Evolutionary conservation across 2,113 vertebrate species (phyloP), one percentile per base, ranked within the genome.

Genomic region (Chascanopsetta lugubris): DNA sequence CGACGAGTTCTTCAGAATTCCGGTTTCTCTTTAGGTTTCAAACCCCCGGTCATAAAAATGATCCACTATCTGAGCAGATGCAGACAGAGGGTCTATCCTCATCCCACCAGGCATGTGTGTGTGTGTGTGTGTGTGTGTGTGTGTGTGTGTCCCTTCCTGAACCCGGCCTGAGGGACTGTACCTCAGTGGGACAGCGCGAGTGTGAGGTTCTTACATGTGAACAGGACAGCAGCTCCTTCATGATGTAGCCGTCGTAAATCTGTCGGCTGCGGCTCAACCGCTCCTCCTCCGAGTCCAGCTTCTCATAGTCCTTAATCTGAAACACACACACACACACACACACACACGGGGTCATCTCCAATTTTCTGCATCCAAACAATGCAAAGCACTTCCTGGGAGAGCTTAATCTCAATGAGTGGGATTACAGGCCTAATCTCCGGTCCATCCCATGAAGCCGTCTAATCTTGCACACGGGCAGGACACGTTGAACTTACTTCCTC

Each of bases 141-240:
- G 15, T 20, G 57, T 36, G 3, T 13, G 8, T 29, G 30, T 59
- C 51, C n/a, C 26, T n/a, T n/a, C n/a, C n/a, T n/a, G n/a, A n/a
- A n/a, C n/a, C n/a, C n/a, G n/a, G n/a, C n/a, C n/a, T n/a, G n/a
- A n/a, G n/a, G n/a, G n/a, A n/a, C 47, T 10, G 63, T 48, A 21
- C 38, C 42, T n/a, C 1, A 13, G 38, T 60, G 46, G 47, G 9
- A 13, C 29, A 24, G 40, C 13, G 43, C 62, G 43, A 27, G 15
- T 11, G 1, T 32, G 60, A 20, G 18, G 5, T 13, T 82, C 94
- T 86, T 87, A 99, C 97, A 0, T 98, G 97, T 1, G 97, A 98
- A 76, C 94, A 97, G 21, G 96, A 96, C 17, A 99, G 95, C 5
- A 99, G 94, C 88, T 99, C 97, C 90, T 96, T 98, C 97, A 99